Evolutionary conservation across 2,797 vertebrate genomes (phyloP).

Genomic region (Prunella strophiata): DNA sequence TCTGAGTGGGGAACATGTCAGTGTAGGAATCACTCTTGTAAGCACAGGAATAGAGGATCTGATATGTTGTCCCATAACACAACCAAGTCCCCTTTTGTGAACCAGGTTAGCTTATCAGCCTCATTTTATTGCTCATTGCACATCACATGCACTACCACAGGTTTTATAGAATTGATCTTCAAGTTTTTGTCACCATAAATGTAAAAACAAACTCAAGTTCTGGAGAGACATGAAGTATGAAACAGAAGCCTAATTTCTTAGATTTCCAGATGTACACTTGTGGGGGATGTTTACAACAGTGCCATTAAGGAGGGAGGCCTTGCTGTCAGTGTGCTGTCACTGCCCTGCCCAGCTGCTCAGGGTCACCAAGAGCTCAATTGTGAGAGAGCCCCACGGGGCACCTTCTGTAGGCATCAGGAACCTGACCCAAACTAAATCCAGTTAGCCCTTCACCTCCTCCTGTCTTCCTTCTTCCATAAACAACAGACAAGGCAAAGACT

Average conservation of each 20-base stretch:
- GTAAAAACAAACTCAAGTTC: background rate
- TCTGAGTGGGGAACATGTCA: background rate
- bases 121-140: background rate
- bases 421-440: background rate
- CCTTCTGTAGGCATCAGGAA: background rate
- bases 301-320: background rate
- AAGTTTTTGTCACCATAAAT: background rate
- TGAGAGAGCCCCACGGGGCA: background rate
- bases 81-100: background rate
- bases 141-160: background rate
- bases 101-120: background rate
- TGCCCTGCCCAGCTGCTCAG: background rate
- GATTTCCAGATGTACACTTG: background rate
- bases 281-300: background rate
- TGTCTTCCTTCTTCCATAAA: background rate
- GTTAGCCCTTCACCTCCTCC: background rate
- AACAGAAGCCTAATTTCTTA: background rate
- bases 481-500: background rate
- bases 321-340: background rate
- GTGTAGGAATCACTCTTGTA: background rate
- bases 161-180: background rate
- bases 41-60: background rate
- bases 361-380: fast-evolving
- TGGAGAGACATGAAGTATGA: background rate
- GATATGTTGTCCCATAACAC: background rate